Evolutionary conservation across 2,113 vertebrate species (phyloP), one percentile per base, ranked within the genome.

Genomic region (Xiphophorus hellerii): DNA sequence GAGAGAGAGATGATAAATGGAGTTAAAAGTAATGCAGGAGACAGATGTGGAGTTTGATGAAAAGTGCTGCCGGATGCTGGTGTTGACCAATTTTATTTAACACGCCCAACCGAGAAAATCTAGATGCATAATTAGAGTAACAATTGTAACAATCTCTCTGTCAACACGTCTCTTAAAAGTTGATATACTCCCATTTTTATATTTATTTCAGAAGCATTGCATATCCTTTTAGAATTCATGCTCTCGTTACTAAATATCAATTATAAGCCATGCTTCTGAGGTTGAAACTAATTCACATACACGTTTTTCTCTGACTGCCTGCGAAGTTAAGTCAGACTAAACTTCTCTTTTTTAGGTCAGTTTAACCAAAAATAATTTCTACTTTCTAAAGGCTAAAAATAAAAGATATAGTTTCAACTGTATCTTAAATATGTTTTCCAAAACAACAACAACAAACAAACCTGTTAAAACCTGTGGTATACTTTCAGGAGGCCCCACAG

Each of bases 11-110:
- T 74, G 62, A 78, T 76, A 51, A 69, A 73, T 66, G 62, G 13
- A 44, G 15, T 61, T 30, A 25, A 44, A n/a, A 28, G 72, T 48
- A 27, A 58, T 31, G 48, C 42, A 63, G 74, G 39, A 68, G 37
- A 1, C n/a, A 74, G 78, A 71, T 74, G 65, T 77, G 74, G 76
- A 28, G 17, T 39, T 48, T 31, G 73, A 76, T 58, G 6, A 33
- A 51, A 35, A 69, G 75, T 62, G 29, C 25, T 29, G 13, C 13
- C 15, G 22, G 28, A 28, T 22, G 28, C 12, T 4, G 27, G 39
- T 22, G n/a, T 30, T 17, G 29, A 76, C 28, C 27, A 71, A n/a
- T 70, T 66, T 72, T 22, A 27, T 15, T 0, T n/a, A 13, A 12
- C 15, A 35, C 15, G 3, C 3, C 28, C 60, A 25, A 54, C 2